Percentiles rank a stretch among this genome's conserved stretches.
phyloP scores from a whole-genome alignment of 2,888 invertebrate species.

The Diadegma fenestrale region DNA sequence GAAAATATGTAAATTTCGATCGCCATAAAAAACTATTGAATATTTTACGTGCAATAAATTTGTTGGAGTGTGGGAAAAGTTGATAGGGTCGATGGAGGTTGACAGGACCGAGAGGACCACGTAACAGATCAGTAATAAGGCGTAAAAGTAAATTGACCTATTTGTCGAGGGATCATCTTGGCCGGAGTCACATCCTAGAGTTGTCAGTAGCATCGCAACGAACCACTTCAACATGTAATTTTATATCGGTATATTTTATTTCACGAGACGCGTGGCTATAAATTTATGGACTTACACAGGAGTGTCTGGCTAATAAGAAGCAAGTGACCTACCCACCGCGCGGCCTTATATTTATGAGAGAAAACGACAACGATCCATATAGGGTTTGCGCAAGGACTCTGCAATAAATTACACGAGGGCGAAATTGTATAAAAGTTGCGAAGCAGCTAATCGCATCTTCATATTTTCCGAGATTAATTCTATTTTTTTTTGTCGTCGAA shows the following conservation, averaged over 20 bases:
- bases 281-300: constrained; percentile 41
- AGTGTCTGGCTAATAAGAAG: constrained; percentile 32
- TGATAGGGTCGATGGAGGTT: not conserved
- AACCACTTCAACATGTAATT: constrained; percentile 43
- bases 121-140: not conserved
- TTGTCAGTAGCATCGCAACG: not conserved
- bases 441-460: not conserved
- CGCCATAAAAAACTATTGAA: not conserved
- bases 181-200: not conserved
- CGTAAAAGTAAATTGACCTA: constrained; percentile 49
- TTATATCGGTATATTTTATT: constrained; percentile 53
- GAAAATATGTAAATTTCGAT: not conserved
- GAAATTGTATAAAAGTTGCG: constrained; percentile 1
- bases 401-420: constrained; percentile 21
- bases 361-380: not conserved
- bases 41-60: not conserved
- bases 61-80: not conserved
- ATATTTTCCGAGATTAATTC: not conserved
- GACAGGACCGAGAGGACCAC: not conserved
- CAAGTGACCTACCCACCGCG: not conserved
- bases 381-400: not conserved
- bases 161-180: constrained; percentile 38
- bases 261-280: constrained; percentile 29
- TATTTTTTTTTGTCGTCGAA: not conserved
- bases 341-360: constrained; percentile 9